phyloP scores from a whole-genome alignment of 2,113 vertebrate species.

The Varanus salvator region DNA sequence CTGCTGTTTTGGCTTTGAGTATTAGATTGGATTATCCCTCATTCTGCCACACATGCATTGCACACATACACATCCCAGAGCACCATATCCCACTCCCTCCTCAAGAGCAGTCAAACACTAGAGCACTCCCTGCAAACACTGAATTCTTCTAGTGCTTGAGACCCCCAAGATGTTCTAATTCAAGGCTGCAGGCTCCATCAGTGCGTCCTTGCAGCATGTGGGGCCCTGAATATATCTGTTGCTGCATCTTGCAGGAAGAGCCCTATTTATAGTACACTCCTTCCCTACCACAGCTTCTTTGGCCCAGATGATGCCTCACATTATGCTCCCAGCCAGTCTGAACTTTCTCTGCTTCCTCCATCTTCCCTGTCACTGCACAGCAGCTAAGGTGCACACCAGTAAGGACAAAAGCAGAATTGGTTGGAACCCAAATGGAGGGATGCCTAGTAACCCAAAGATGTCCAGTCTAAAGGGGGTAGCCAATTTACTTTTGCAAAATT shows the following conservation, averaged over 20 bases:
- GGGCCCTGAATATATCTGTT: neutral
- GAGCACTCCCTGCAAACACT: neutral
- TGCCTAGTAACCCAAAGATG: conserved; percentile 1
- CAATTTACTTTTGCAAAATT: neutral
- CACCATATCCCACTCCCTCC: conserved; percentile 3
- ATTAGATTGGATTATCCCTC: conserved; percentile 41
- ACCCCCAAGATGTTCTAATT: conserved; percentile 21
- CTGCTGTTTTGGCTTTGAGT: conserved; percentile 41
- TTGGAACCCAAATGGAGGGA: conserved; percentile 21
- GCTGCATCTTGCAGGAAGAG: neutral
- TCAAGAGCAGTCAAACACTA: neutral
- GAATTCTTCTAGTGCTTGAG: neutral
- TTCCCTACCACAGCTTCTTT: neutral
- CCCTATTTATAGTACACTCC: neutral
- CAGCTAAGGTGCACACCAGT: neutral
- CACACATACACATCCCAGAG: neutral
- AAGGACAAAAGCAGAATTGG: conserved; percentile 5
- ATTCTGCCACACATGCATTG: conserved; percentile 13
- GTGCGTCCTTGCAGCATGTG: neutral
- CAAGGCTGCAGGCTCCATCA: conserved; percentile 45
- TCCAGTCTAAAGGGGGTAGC: neutral
- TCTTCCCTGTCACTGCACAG: neutral
- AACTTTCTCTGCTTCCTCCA: neutral
- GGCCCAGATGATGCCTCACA: neutral
- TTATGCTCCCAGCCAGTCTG: neutral